Conservation (phyloP, 2,113 vertebrate species). For the Leptobrachium leishanense region DNA sequence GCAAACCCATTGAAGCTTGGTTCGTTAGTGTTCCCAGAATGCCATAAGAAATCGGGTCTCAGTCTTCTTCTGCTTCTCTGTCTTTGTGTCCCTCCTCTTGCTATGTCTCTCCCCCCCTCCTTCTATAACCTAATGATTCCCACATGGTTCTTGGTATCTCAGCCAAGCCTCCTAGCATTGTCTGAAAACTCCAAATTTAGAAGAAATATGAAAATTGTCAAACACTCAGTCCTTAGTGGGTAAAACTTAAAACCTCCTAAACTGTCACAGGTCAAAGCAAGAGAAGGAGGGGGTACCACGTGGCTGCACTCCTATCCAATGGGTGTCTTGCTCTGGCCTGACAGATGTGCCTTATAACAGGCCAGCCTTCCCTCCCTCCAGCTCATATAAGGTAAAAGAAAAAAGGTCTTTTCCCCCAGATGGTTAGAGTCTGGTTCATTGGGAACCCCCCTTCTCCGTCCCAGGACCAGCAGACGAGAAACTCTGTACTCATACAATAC, state of each 20-base stretch:
- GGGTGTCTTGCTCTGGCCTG: slow-evolving; percentile 62
- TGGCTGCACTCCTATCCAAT: slow-evolving; percentile 74
- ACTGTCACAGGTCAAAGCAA: slow-evolving; percentile 74
- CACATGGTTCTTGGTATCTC: slow-evolving; percentile 78
- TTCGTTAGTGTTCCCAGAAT: slow-evolving; percentile 74
- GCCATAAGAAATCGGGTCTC: slow-evolving; percentile 54
- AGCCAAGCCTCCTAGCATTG: slow-evolving; percentile 80
- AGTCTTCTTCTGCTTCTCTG: slow-evolving; percentile 51
- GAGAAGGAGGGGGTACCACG: slow-evolving; percentile 58
- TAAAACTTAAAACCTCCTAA: slow-evolving; percentile 72
- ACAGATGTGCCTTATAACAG: slow-evolving; percentile 66
- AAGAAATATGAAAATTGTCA: slow-evolving; percentile 97
- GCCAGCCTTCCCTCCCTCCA: slow-evolving; percentile 68
- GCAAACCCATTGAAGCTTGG: slow-evolving; percentile 63
- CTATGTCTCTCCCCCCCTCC: slow-evolving; percentile 53
- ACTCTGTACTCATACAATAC: neutral
- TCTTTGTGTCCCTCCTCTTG: slow-evolving; percentile 53
- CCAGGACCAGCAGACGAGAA: slow-evolving; percentile 2
- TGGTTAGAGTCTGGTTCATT: slow-evolving; percentile 37
- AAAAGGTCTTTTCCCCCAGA: slow-evolving; percentile 53
- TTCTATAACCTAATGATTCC: slow-evolving; percentile 82
- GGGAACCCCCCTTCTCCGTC: slow-evolving; percentile 18
- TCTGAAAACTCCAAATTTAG: slow-evolving; percentile 98
- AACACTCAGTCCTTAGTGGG: slow-evolving; percentile 82
- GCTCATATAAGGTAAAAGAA: slow-evolving; percentile 94